Percentiles rank a stretch among this genome's conserved stretches.
These are phyloP conservation scores for Chlorodrepanis virens DNA, from an alignment of 2,113 vertebrate species.

Conservation along the genomic window DNA sequence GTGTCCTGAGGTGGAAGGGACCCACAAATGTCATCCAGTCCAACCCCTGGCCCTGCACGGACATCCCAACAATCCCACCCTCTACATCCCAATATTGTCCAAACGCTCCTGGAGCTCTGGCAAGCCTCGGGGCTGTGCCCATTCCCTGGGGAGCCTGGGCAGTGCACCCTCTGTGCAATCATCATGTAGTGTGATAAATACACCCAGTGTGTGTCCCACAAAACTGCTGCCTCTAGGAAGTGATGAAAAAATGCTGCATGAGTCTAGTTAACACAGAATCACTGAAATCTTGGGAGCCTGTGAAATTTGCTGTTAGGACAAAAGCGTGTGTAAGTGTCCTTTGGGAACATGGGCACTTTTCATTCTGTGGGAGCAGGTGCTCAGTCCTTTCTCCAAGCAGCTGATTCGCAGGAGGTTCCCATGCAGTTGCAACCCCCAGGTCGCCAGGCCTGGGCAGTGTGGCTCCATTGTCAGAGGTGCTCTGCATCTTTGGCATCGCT, in stretches of 20 bases:
- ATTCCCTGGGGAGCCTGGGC: background rate
- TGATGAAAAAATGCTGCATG: background rate
- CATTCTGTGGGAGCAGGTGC: background rate
- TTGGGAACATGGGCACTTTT: background rate
- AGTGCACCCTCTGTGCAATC: background rate
- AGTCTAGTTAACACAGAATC: background rate
- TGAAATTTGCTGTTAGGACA: background rate
- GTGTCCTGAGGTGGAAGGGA: background rate
- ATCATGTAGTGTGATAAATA: background rate
- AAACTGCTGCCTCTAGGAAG: background rate
- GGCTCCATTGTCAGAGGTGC: background rate
- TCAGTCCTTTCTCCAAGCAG: background rate
- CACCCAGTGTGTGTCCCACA: background rate
- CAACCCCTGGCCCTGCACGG: background rate
- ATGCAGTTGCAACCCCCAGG: background rate
- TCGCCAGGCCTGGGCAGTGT: background rate
- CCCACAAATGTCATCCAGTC: background rate
- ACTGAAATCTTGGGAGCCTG: background rate
- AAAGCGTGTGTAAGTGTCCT: rapidly evolving
- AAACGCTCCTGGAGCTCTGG: background rate
- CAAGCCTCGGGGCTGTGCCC: rapidly evolving
- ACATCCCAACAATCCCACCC: background rate
- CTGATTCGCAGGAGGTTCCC: background rate
- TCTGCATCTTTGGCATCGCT: background rate
- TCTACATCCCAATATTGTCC: rapidly evolving